phyloP scores from a whole-genome alignment of 2,888 invertebrate genomes.

The Drosophila emarginata region DNA sequence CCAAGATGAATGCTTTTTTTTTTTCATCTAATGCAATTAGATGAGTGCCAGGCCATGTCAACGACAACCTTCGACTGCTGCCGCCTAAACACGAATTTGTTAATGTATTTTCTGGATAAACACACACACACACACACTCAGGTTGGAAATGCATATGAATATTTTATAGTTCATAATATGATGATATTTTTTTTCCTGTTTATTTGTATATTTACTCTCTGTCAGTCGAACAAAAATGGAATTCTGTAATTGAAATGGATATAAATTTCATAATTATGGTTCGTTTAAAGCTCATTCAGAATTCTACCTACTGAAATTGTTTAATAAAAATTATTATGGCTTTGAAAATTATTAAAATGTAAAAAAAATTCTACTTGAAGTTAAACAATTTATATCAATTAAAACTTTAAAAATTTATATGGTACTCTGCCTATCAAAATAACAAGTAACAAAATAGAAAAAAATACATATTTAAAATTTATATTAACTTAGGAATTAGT shows the following conservation, averaged over 20 bases:
- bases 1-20: conserved; percentile 13
- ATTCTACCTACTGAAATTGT: neutral
- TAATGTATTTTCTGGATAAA: conserved; percentile 60
- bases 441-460: too few relatives aligned
- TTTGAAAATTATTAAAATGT: too few relatives aligned
- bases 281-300: neutral
- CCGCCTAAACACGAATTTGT: conserved; percentile 56
- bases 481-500: too few relatives aligned
- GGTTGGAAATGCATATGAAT: conserved; percentile 64
- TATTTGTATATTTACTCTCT: conserved; percentile 8
- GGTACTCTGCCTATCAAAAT: too few relatives aligned
- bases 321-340: neutral
- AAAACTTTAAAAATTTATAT: too few relatives aligned
- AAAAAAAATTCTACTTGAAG: too few relatives aligned
- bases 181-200: conserved; percentile 9
- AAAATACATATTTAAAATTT: too few relatives aligned
- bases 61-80: conserved; percentile 22
- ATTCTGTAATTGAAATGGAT: neutral
- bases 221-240: neutral
- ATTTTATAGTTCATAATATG: conserved; percentile 61
- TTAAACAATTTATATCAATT: too few relatives aligned
- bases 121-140: conserved; percentile 23
- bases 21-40: conserved; percentile 52
- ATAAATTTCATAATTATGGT: neutral
- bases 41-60: conserved; percentile 56